Percentiles rank a stretch among this genome's conserved stretches.
phyloP scores from a whole-genome alignment of 2,113 vertebrate species.

The Sinocyclocheilus anophthalmus region DNA sequence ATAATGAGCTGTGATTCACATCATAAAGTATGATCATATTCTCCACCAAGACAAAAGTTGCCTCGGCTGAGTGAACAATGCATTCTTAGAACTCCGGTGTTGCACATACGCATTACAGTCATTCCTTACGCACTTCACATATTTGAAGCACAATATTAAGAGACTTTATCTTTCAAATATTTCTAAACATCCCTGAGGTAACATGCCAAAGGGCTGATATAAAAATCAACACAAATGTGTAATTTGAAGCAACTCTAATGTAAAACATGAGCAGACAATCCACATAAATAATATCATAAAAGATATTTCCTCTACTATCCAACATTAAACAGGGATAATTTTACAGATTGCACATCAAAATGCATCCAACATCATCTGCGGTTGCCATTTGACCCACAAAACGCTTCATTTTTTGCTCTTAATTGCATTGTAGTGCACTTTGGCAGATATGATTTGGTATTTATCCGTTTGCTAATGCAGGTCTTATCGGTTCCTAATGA shows the following conservation, averaged over 20 bases:
- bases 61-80: not conserved
- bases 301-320: constrained; percentile 12
- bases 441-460: not conserved
- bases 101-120: not conserved
- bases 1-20: not conserved
- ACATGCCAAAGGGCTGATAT: not conserved
- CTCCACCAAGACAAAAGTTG: not conserved
- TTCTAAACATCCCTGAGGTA: not conserved
- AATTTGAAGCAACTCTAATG: not conserved
- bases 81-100: not conserved
- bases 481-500: constrained; percentile 15
- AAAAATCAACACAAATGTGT: not conserved
- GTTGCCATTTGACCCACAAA: constrained; percentile 33
- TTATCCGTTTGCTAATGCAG: constrained; percentile 12
- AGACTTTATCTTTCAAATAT: not conserved
- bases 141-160: not conserved
- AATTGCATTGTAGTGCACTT: constrained; percentile 39
- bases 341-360: not conserved
- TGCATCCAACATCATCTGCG: constrained; percentile 25
- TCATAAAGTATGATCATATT: not conserved
- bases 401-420: not conserved
- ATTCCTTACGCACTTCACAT: not conserved
- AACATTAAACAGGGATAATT: constrained; percentile 13
- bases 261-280: not conserved
- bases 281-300: constrained; percentile 23